Base-by-base conservation (phyloP, 2,888 invertebrate genomes). In the Celastrina argiolus region DNA sequence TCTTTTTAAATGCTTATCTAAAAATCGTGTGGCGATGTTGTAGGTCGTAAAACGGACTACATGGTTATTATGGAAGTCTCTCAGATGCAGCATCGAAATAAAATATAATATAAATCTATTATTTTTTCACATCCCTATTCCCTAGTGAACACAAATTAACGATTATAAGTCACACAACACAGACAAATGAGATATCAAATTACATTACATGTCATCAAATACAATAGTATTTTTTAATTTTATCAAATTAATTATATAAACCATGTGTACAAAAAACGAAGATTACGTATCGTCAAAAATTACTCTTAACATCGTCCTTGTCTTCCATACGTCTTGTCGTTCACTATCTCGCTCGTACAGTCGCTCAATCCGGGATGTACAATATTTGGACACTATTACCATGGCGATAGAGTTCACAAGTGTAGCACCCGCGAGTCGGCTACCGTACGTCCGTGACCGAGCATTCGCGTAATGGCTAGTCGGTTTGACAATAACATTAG, bases 401-500 rank as follows among this genome's bases (percentile, higher is more conserved):
- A 51, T 22, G 2, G 1, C 51, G 0, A 0, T 51, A 51, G 14
- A 12, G 51, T 26, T 5, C 2, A 51, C 10, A 26, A 4, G 14
- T 10, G 22, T 22, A 16, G 14, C 18, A 63, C n/a, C 1, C 26
- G n/a, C 34, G 26, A 26, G 36, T 22, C 36, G 36, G n/a, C 14
- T 22, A 64, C 51, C 22, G 34, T 36, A 56, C 45, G n/a, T 42
- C 75, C 88, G 87, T 88, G 87, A 83, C 87, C 80, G 82, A 83
- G 82, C 88, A 87, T 88, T 70, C 79, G 80, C 81, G 82, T 86
- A 87, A 87, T 87, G 80, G 86, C 81, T 79, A 77, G 81, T 80
- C 81, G 82, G 82, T 83, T 85, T 84, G 87, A 87, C 87, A 87
- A 87, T 86, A 87, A 87, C 87, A 86, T 87, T 87, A 87, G 85